Conservation (phyloP, 2,888 invertebrate species). For the Bellardia bayeri region DNA sequence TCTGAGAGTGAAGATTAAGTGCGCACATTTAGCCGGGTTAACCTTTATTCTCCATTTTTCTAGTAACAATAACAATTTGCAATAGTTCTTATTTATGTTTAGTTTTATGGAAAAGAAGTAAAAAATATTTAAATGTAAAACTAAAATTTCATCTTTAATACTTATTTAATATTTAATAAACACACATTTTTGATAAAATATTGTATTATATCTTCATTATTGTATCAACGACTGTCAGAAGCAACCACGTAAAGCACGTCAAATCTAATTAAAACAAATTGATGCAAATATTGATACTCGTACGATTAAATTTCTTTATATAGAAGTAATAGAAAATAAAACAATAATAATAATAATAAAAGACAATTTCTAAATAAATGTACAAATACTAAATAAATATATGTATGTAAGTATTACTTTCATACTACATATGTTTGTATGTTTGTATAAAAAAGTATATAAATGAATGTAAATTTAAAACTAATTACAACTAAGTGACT, state of each 20-base stretch:
- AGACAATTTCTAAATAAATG: constrained; percentile 41
- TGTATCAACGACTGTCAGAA: not conserved
- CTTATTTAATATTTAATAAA: too few relatives aligned
- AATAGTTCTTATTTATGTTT: too few relatives aligned
- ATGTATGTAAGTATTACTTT: not conserved
- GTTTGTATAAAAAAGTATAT: not conserved
- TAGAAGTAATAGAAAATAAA: not conserved
- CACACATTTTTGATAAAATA: too few relatives aligned
- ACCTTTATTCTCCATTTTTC: too few relatives aligned
- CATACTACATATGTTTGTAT: not conserved
- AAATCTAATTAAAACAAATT: constrained; percentile 32
- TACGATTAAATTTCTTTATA: constrained; percentile 5
- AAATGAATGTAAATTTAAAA: constrained; percentile 40
- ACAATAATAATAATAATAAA: constrained; percentile 28
- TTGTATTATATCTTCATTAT: too few relatives aligned
- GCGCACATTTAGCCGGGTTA: too few relatives aligned
- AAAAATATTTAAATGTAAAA: too few relatives aligned
- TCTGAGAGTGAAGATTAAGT: too few relatives aligned
- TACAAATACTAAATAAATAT: not conserved
- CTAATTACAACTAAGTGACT: constrained; percentile 56
- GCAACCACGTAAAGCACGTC: not conserved
- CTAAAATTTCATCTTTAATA: too few relatives aligned
- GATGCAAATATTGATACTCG: not conserved
- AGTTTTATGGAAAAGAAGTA: too few relatives aligned
- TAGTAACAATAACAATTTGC: too few relatives aligned